These are phyloP conservation scores for Crossaster papposus DNA, from an alignment of 53 echinoderm and acorn worm genomes.

Conservation along the genomic window DNA sequence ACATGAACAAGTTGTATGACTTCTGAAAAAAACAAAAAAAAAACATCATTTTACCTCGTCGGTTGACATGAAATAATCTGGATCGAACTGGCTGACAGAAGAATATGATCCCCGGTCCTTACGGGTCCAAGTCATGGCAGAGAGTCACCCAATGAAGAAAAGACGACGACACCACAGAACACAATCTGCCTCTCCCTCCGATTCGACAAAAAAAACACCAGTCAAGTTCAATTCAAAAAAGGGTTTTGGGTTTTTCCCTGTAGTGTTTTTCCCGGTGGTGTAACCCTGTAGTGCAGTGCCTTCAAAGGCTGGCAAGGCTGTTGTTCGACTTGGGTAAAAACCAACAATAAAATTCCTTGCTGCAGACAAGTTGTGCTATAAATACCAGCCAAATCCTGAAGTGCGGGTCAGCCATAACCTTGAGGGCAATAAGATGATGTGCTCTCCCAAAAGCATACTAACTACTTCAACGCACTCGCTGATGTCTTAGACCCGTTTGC, in stretches of 20 bases:
- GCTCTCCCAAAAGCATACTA: not conserved
- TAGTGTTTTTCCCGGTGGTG: too few relatives aligned
- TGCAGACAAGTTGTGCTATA: not conserved
- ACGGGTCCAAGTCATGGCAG: constrained; percentile 91
- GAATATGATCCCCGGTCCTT: constrained; percentile 96
- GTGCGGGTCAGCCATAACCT: not conserved
- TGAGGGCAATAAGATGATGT: not conserved
- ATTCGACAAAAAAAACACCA: not conserved
- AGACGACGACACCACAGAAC: not conserved
- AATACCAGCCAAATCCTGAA: not conserved
- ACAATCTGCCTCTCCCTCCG: not conserved
- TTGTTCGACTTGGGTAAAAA: not conserved
- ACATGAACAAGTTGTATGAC: not conserved
- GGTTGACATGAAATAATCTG: constrained; percentile 96
- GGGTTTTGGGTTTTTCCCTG: not conserved
- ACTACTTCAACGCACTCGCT: not conserved
- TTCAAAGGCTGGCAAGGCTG: not conserved
- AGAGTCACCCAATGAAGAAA: not conserved
- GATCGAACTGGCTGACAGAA: constrained; percentile 97
- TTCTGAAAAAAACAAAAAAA: not conserved
- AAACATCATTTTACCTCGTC: constrained; percentile 79
- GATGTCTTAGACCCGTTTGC: not conserved
- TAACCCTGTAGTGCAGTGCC: not conserved
- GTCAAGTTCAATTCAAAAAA: not conserved
- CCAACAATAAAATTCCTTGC: not conserved